Percentiles rank a stretch among this genome's conserved stretches.
Evolutionary conservation across 2,797 vertebrate genomes (phyloP).

Genomic region (Enteromius anoplus): DNA sequence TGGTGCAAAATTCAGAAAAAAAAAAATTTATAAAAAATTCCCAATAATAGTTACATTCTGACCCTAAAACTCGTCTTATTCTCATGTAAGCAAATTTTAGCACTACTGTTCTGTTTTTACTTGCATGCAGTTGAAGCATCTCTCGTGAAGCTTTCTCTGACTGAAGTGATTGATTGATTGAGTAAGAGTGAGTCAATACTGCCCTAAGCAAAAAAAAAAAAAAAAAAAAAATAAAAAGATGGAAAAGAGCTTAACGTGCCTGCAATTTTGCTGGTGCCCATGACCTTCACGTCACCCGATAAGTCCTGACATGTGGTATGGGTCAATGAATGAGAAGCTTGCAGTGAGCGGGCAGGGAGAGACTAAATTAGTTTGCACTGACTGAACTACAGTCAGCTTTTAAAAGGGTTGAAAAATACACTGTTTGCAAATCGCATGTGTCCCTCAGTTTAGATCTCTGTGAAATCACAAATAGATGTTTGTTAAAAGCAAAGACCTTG

Average conservation of each 20-base stretch:
- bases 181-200: conserved; percentile 68
- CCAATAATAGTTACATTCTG: background rate
- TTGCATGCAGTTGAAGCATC: conserved; percentile 28
- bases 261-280: conserved; percentile 64
- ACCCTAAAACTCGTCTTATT: background rate
- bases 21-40: background rate
- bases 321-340: conserved; percentile 63
- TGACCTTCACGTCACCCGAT: conserved; percentile 72
- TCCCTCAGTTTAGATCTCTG: background rate
- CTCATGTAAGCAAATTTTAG: background rate
- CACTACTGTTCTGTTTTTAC: background rate
- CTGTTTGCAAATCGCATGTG: background rate
- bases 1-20: background rate
- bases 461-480: background rate
- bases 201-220: conserved; percentile 52
- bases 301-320: conserved; percentile 66
- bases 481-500: background rate
- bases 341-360: background rate
- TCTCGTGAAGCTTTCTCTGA: conserved; percentile 56
- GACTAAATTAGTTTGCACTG: conserved; percentile 26
- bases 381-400: background rate
- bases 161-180: conserved; percentile 69
- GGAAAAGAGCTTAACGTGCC: conserved; percentile 58
- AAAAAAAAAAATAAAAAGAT: conserved; percentile 50
- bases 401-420: conserved; percentile 6